Percentiles rank a stretch among this genome's conserved stretches.
Conservation (phyloP, 2,888 invertebrate genomes). For the Tryphoninae sp. region DNA sequence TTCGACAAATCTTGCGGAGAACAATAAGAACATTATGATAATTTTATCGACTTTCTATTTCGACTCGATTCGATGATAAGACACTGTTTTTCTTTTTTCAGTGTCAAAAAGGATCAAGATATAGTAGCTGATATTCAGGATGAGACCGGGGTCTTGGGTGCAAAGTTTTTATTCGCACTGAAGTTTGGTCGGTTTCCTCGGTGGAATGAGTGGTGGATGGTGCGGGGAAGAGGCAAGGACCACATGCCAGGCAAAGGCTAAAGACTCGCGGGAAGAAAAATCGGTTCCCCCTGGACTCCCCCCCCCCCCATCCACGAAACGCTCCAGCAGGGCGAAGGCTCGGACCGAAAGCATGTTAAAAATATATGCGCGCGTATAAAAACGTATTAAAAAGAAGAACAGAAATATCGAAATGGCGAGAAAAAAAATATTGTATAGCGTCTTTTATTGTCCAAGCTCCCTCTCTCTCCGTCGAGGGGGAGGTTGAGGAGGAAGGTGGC, state of each 20-base stretch:
- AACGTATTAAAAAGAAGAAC: constrained; percentile 9
- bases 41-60: too few species aligned
- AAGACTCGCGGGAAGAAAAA: constrained; percentile 58
- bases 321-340: constrained; percentile 16
- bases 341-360: constrained; percentile 19
- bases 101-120: background rate
- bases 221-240: constrained; percentile 35
- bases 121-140: background rate
- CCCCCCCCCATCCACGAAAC: constrained; percentile 16
- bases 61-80: too few species aligned
- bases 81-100: background rate
- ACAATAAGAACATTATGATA: too few species aligned
- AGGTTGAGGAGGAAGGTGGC: constrained; percentile 46
- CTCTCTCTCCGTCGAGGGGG: constrained; percentile 28
- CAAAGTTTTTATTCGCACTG: constrained; percentile 11
- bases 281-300: constrained; percentile 18
- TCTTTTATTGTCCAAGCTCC: constrained; percentile 58
- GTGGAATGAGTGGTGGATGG: background rate
- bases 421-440: constrained; percentile 29
- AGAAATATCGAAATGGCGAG: constrained; percentile 29
- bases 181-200: background rate
- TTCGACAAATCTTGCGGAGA: too few species aligned
- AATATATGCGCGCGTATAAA: constrained; percentile 18
- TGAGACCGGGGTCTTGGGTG: constrained; percentile 7
- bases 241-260: constrained; percentile 61